phyloP scores from a whole-genome alignment of 2,888 invertebrate species.

The Cephonodes hylas region DNA sequence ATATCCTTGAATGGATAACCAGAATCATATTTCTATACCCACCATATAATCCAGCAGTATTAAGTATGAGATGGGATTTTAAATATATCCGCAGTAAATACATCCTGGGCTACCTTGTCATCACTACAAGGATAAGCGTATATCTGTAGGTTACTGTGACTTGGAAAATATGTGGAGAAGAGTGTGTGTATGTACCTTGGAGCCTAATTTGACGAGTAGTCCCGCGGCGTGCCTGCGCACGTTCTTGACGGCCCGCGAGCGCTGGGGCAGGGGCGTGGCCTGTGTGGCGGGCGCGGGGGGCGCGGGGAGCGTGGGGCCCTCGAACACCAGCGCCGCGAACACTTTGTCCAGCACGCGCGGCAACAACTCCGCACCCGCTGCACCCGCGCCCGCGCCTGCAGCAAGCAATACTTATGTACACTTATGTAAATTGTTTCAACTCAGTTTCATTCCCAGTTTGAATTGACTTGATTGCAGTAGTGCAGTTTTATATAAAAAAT shows the following conservation, averaged over 20 bases:
- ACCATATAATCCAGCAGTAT: too few species aligned
- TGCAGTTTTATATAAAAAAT: background rate
- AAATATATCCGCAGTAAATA: too few species aligned
- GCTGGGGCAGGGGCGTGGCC: too few species aligned
- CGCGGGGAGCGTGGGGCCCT: slow-evolving; percentile 82
- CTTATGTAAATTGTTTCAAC: too few species aligned
- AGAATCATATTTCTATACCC: too few species aligned
- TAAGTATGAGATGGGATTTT: too few species aligned
- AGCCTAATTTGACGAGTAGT: slow-evolving; percentile 93
- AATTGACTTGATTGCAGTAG: background rate
- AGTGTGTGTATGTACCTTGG: slow-evolving; percentile 82
- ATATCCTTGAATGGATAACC: too few species aligned
- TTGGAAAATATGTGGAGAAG: too few species aligned
- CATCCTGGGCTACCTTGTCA: too few species aligned
- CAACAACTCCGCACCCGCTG: slow-evolving; percentile 78
- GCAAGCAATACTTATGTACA: background rate
- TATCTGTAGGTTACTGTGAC: too few species aligned
- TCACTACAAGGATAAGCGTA: too few species aligned
- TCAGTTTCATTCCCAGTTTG: background rate
- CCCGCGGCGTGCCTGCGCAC: slow-evolving; percentile 94
- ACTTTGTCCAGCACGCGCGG: slow-evolving; percentile 93
- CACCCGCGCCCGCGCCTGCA: slow-evolving; percentile 66
- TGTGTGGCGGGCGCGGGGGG: slow-evolving; percentile 82
- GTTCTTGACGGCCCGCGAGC: slow-evolving; percentile 89
- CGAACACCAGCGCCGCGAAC: slow-evolving; percentile 90